phyloP scores from a whole-genome alignment of 2,888 invertebrate genomes.

The Empis livida region DNA sequence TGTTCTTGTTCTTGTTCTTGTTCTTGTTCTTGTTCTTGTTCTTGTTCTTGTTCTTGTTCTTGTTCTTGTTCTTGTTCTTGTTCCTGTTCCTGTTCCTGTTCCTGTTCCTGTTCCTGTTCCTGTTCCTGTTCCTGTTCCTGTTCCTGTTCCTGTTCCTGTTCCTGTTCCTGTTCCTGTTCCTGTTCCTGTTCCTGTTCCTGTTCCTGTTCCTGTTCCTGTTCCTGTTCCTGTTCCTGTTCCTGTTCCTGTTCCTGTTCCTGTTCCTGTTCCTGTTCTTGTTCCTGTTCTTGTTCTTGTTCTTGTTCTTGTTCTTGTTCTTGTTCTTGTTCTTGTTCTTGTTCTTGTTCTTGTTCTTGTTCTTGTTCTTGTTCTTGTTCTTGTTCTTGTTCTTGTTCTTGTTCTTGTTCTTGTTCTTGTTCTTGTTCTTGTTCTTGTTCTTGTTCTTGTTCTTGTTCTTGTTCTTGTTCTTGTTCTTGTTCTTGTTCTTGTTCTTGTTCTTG shows the following conservation, averaged over 20 bases:
- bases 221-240: neutral
- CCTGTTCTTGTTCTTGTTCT: neutral
- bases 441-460: neutral
- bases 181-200: neutral
- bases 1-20: neutral
- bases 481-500: neutral
- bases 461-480: neutral
- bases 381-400: neutral
- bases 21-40: neutral
- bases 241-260: neutral
- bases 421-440: neutral
- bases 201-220: neutral
- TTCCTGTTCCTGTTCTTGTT: neutral
- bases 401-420: neutral
- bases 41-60: neutral
- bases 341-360: neutral
- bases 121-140: neutral
- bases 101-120: neutral
- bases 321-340: neutral
- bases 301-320: neutral
- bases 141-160: neutral
- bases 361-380: neutral
- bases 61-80: neutral
- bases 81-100: conserved; percentile 6
- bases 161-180: neutral